Conservation (phyloP, 2,888 invertebrate species). For the Epistrophe eligans region DNA sequence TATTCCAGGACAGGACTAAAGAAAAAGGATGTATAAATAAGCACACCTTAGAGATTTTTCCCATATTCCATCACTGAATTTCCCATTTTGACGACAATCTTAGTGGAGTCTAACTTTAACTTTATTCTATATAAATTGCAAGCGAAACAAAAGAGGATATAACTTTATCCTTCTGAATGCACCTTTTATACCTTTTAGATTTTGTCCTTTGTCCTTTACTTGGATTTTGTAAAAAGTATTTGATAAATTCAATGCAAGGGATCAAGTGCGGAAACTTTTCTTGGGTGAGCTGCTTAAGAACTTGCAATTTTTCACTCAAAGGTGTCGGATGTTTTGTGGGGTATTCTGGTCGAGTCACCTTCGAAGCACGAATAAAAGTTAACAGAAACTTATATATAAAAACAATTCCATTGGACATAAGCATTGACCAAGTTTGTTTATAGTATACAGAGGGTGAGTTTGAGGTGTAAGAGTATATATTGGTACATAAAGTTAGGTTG, state of each 20-base stretch:
- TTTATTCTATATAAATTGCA: not conserved
- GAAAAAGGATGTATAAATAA: slow-evolving; percentile 26
- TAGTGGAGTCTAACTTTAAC: not conserved
- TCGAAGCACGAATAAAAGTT: slow-evolving; percentile 24
- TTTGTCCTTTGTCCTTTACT: slow-evolving; percentile 30
- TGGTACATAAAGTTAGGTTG: too few species aligned
- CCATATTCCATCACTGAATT: slow-evolving; percentile 35
- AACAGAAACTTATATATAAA: slow-evolving; percentile 47
- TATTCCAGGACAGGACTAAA: not conserved
- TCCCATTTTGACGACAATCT: slow-evolving; percentile 32
- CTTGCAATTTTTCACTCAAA: slow-evolving; percentile 62
- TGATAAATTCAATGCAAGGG: slow-evolving; percentile 69
- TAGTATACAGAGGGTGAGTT: not conserved
- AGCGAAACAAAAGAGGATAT: slow-evolving; percentile 24
- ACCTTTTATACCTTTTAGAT: slow-evolving; percentile 34
- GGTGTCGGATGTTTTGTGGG: slow-evolving; percentile 47
- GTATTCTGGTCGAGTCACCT: slow-evolving; percentile 34
- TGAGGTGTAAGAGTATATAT: not conserved
- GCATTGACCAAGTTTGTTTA: slow-evolving; percentile 50
- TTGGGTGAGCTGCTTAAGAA: slow-evolving; percentile 57
- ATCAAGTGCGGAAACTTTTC: slow-evolving; percentile 63
- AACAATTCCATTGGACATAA: slow-evolving; percentile 53
- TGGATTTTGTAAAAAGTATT: slow-evolving; percentile 48
- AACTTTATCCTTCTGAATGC: slow-evolving; percentile 52
- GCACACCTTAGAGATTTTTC: slow-evolving; percentile 50